Evolutionary conservation across 2,797 vertebrate species (phyloP).

Genomic region (Smutsia temminckii): DNA sequence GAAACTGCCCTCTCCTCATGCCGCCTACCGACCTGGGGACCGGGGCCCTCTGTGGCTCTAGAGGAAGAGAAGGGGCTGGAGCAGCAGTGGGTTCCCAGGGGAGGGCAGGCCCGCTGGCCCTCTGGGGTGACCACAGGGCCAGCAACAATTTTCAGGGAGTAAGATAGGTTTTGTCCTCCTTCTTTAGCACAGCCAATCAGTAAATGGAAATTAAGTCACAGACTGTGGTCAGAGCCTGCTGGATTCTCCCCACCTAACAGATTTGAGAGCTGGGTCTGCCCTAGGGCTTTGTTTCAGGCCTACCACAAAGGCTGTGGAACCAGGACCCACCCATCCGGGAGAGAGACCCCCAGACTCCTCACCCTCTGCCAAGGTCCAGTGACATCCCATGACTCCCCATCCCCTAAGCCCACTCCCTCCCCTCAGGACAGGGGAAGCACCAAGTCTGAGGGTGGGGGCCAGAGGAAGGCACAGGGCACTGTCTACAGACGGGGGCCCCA

Average conservation of each 20-base stretch:
- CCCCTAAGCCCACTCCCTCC: neutral
- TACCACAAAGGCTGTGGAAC: neutral
- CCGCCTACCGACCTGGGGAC: neutral
- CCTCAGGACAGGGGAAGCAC: neutral
- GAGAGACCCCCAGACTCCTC: neutral
- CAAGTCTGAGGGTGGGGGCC: accelerated
- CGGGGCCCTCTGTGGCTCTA: too few species aligned
- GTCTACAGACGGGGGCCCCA: neutral
- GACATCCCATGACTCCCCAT: neutral
- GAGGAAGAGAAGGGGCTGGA: neutral
- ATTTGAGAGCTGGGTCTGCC: neutral
- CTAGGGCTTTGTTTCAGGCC: neutral
- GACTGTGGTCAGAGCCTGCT: neutral
- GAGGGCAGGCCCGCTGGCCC: neutral
- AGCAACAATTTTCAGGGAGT: neutral
- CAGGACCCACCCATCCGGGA: accelerated
- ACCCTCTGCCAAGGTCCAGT: neutral
- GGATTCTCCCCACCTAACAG: neutral
- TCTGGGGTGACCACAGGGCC: neutral
- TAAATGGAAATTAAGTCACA: neutral
- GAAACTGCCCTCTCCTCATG: accelerated
- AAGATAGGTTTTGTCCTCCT: neutral
- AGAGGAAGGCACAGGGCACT: neutral
- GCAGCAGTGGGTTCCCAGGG: neutral
- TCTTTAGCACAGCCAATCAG: neutral